Evolutionary conservation across 1,140 invertebrate genomes (phyloP).

Genomic region (Drosophila varians): DNA sequence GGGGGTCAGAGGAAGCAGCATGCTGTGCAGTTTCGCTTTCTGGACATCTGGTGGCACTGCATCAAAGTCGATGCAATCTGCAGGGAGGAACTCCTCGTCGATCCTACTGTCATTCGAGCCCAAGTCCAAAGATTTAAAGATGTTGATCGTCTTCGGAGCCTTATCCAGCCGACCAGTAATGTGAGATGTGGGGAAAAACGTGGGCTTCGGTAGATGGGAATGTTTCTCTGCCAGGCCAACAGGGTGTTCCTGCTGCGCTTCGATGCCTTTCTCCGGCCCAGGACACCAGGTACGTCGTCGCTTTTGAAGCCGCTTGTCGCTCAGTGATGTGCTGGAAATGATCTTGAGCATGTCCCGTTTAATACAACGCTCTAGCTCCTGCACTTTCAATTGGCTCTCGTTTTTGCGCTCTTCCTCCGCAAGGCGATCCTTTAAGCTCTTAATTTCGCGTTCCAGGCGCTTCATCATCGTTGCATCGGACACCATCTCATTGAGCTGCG

Average conservation of each 20-base stretch:
- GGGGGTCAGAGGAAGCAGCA: slow-evolving; percentile 42
- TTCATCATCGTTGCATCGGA: slow-evolving; percentile 89
- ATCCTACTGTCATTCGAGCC: neutral
- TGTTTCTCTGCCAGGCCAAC: slow-evolving; percentile 86
- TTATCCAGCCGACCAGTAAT: neutral
- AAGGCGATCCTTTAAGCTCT: slow-evolving; percentile 83
- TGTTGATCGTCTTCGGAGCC: slow-evolving; percentile 51
- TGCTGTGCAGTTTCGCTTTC: neutral
- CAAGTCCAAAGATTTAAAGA: slow-evolving; percentile 21
- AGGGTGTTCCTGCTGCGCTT: neutral
- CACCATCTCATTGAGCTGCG: slow-evolving; percentile 89
- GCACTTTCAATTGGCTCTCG: slow-evolving; percentile 67
- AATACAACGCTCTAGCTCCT: slow-evolving; percentile 56
- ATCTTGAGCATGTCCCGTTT: slow-evolving; percentile 67
- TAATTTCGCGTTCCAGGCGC: slow-evolving; percentile 85
- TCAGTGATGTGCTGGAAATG: slow-evolving; percentile 59
- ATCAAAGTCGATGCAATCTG: slow-evolving; percentile 37
- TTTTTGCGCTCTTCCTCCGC: slow-evolving; percentile 84
- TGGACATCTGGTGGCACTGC: neutral
- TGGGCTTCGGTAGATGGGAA: slow-evolving; percentile 58
- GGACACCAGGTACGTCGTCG: slow-evolving; percentile 73
- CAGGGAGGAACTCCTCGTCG: slow-evolving; percentile 38
- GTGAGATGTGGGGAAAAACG: slow-evolving; percentile 43
- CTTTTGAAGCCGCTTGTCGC: slow-evolving; percentile 51
- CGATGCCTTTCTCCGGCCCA: neutral